These are phyloP conservation scores for Ctenodactylus gundi DNA, from an alignment of 2,113 vertebrate genomes.

Conservation along the genomic window DNA sequence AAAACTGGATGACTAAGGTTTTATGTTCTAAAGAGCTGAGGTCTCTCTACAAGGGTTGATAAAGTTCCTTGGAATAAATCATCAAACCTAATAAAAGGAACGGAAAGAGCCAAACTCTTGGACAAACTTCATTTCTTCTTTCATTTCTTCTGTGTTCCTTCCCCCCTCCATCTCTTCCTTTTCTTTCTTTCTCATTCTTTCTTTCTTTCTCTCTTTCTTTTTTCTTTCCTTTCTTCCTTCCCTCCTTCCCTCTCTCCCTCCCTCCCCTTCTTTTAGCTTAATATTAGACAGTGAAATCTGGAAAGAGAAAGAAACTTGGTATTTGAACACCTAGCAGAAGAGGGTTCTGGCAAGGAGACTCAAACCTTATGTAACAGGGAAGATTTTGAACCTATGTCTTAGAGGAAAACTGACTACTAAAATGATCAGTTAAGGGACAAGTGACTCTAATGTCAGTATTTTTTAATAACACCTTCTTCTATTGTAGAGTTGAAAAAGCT, in stretches of 20 bases:
- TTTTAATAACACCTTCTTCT: background rate
- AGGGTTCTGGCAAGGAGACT: background rate
- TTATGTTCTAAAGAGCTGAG: background rate
- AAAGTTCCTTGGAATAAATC: background rate
- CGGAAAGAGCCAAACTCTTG: background rate
- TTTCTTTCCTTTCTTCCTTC: background rate
- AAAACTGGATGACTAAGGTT: background rate
- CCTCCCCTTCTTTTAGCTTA: background rate
- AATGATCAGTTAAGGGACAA: background rate
- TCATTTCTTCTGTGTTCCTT: background rate
- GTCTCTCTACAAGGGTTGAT: background rate
- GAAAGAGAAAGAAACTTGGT: background rate
- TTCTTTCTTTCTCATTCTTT: too few relatives aligned
- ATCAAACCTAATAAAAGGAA: background rate
- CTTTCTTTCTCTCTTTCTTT: background rate
- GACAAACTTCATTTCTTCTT: background rate
- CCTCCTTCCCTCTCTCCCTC: background rate
- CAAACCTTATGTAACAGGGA: background rate
- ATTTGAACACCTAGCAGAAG: background rate
- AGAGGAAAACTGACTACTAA: background rate
- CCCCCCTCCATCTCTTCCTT: background rate
- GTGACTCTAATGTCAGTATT: background rate
- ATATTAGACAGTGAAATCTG: background rate
- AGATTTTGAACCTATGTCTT: background rate
- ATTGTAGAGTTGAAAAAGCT: background rate